Percentiles rank a stretch among this genome's conserved stretches.
These are phyloP conservation scores for Thripadectes ignobilis DNA, from an alignment of 2,797 vertebrate genomes.

Conservation along the genomic window DNA sequence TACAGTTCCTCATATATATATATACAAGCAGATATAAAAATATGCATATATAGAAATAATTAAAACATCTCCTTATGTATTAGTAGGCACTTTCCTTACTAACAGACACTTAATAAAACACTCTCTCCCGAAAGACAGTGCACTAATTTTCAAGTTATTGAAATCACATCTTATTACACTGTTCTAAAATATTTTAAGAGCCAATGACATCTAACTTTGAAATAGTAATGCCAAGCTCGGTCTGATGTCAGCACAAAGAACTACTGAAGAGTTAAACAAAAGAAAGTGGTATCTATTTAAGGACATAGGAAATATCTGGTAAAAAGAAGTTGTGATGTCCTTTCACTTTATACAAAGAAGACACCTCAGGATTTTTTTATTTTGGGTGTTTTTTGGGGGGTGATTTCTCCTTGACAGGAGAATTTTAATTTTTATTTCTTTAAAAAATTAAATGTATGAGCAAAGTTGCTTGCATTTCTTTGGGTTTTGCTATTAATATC, in stretches of 20 bases:
- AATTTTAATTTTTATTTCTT: not conserved
- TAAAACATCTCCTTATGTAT: not conserved
- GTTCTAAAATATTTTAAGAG: not conserved
- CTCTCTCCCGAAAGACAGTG: rapidly evolving
- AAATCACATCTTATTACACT: not conserved
- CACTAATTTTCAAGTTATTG: not conserved
- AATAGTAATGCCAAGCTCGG: not conserved
- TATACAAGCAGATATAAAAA: not conserved
- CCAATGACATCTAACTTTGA: not conserved
- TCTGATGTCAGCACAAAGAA: not conserved
- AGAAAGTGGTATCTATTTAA: not conserved
- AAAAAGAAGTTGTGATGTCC: not conserved
- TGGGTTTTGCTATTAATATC: not conserved
- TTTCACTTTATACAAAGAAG: not conserved
- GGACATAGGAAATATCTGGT: not conserved
- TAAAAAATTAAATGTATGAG: not conserved
- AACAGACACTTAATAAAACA: not conserved
- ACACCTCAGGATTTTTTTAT: not conserved
- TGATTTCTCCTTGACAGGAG: not conserved
- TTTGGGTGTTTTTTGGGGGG: not conserved
- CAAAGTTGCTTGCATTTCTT: not conserved
- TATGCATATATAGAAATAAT: not conserved
- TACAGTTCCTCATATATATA: not conserved
- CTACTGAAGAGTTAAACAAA: not conserved
- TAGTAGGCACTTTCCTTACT: not conserved